phyloP scores from a whole-genome alignment of 2,888 invertebrate genomes.

The Ichneumoninae sp. region DNA sequence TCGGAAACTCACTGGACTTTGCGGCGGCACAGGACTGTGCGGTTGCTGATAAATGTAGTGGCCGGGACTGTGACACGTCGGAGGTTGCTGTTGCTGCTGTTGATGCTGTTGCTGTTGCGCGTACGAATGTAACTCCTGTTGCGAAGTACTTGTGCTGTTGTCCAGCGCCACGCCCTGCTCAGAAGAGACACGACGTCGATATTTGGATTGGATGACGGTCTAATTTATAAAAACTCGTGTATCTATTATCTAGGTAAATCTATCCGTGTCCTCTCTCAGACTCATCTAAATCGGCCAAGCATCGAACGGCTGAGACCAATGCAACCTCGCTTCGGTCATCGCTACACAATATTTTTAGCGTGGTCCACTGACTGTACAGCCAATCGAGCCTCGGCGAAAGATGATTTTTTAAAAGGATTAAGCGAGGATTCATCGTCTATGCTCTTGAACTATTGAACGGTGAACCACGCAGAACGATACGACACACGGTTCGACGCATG shows the following conservation, averaged over 20 bases:
- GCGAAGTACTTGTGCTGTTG: slow-evolving; percentile 88
- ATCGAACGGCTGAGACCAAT: slow-evolving; percentile 44
- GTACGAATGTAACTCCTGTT: slow-evolving; percentile 85
- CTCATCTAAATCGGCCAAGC: slow-evolving; percentile 29
- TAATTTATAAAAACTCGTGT: slow-evolving; percentile 14
- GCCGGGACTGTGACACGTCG: slow-evolving; percentile 79
- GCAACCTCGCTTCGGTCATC: slow-evolving; percentile 39
- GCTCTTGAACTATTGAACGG: slow-evolving; percentile 10
- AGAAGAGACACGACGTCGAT: slow-evolving; percentile 63
- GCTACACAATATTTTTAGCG: slow-evolving; percentile 50
- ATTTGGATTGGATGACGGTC: slow-evolving; percentile 21
- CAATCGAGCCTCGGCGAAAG: slow-evolving; percentile 2
- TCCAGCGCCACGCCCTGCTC: slow-evolving; percentile 87
- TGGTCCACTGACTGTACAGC: slow-evolving; percentile 34
- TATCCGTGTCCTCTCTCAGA: slow-evolving; percentile 37
- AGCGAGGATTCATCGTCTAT: slow-evolving; percentile 37
- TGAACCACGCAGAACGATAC: slow-evolving; percentile 42
- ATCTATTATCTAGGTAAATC: slow-evolving; percentile 18
- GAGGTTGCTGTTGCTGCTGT: slow-evolving; percentile 68
- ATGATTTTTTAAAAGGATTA: slow-evolving; percentile 11
- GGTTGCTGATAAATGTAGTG: slow-evolving; percentile 82
- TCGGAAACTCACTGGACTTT: slow-evolving; percentile 81
- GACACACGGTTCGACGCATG: slow-evolving; percentile 49
- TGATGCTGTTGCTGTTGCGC: slow-evolving; percentile 82
- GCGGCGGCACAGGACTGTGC: slow-evolving; percentile 82